These are phyloP conservation scores for Kobus ellipsiprymnus DNA, from an alignment of 2,113 vertebrate genomes.

Conservation along the genomic window DNA sequence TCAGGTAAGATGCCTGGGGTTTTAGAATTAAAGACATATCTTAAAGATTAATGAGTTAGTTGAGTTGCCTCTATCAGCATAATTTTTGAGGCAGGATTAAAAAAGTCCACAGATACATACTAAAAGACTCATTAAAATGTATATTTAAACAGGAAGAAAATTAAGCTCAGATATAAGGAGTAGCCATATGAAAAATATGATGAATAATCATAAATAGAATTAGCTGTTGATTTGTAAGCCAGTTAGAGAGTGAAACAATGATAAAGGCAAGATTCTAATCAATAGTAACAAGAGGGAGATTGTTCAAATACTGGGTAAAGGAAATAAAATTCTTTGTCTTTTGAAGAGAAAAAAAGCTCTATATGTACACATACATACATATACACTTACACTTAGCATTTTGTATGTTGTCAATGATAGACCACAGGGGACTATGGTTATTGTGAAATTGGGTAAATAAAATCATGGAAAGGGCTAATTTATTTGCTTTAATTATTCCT, in stretches of 20 bases:
- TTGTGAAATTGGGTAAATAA: not conserved
- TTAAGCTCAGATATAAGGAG: not conserved
- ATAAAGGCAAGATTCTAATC: not conserved
- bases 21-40: not conserved
- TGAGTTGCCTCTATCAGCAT: not conserved
- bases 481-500: constrained; percentile 10
- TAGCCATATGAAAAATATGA: not conserved
- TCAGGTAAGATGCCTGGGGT: not conserved
- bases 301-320: not conserved
- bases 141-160: not conserved
- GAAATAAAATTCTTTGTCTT: not conserved
- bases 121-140: not conserved
- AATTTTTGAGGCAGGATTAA: not conserved
- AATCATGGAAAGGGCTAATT: not conserved
- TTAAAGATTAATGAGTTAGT: not conserved
- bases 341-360: not conserved
- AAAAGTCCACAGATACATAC: not conserved
- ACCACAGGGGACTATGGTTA: not conserved
- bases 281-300: not conserved
- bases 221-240: not conserved
- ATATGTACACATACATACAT: not conserved
- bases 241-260: not conserved
- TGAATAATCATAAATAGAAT: not conserved
- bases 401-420: not conserved
- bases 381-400: not conserved